Evolutionary conservation across 2,888 invertebrate species (phyloP).

Genomic region (Trichogramma dendrolimi): DNA sequence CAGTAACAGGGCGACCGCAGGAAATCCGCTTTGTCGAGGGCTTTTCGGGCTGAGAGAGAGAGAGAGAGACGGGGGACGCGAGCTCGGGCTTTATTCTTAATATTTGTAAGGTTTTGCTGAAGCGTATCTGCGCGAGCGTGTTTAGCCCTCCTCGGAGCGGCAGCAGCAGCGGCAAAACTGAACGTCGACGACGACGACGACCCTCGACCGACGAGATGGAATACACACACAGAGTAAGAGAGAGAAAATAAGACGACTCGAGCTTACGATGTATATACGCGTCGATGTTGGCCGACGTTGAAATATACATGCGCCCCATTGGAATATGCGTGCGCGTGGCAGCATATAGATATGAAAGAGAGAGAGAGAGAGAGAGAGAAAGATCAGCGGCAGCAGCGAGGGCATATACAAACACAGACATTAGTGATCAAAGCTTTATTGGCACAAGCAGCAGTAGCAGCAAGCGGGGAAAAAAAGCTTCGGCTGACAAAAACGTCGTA

Average conservation of each 20-base stretch:
- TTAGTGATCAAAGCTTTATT: too few relatives aligned
- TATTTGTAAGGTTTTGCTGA: constrained; percentile 46
- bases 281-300: too few relatives aligned
- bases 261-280: neutral
- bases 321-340: neutral
- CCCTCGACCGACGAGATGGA: neutral
- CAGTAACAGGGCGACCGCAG: constrained; percentile 38
- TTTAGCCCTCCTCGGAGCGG: neutral
- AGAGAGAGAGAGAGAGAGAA: constrained; percentile 38
- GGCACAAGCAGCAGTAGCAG: too few relatives aligned
- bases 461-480: too few relatives aligned
- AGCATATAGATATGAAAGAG: constrained; percentile 14
- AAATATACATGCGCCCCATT: too few relatives aligned
- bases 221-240: neutral
- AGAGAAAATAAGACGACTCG: neutral
- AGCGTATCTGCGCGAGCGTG: neutral
- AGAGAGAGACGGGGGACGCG: constrained; percentile 22
- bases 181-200: neutral
- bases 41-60: constrained; percentile 34
- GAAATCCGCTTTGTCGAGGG: constrained; percentile 48
- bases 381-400: constrained; percentile 32
- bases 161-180: neutral
- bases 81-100: constrained; percentile 42
- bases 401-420: constrained; percentile 39
- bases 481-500: too few relatives aligned